phyloP scores from a whole-genome alignment of 2,113 vertebrate species.

The Etheostoma cragini region DNA sequence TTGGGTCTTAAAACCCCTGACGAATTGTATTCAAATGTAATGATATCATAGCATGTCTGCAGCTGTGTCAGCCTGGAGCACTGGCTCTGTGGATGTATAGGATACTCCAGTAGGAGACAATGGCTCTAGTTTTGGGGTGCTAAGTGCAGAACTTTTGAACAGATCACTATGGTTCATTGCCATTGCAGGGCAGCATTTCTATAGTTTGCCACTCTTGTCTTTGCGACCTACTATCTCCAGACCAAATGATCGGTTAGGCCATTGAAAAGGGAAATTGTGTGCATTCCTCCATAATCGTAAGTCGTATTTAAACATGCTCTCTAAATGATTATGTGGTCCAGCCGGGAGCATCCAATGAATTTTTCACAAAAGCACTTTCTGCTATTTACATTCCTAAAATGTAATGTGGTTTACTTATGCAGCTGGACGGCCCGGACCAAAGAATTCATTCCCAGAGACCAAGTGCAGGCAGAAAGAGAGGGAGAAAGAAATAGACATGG shows the following conservation, averaged over 20 bases:
- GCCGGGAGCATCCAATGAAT: constrained; percentile 75
- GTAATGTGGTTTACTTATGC: constrained; percentile 81
- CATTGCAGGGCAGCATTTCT: constrained; percentile 49
- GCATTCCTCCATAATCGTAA: constrained; percentile 80
- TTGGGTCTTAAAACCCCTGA: constrained; percentile 34
- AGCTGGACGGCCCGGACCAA: constrained; percentile 79
- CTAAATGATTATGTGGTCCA: constrained; percentile 82
- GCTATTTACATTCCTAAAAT: constrained; percentile 84
- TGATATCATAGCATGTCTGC: constrained; percentile 36
- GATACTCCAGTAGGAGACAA: constrained; percentile 30
- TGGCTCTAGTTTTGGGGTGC: constrained; percentile 44
- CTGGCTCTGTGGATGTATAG: constrained; percentile 3
- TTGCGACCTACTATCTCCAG: constrained; percentile 72
- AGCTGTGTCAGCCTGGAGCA: constrained; percentile 37
- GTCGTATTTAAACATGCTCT: constrained; percentile 84
- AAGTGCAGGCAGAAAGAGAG: constrained; percentile 50
- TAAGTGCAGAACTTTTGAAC: constrained; percentile 43
- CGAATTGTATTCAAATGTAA: constrained; percentile 21
- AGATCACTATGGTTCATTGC: constrained; percentile 51
- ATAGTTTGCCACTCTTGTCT: constrained; percentile 64
- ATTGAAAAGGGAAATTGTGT: constrained; percentile 77
- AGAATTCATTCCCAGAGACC: constrained; percentile 68
- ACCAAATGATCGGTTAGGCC: constrained; percentile 80
- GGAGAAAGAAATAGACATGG: constrained; percentile 23
- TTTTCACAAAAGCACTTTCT: constrained; percentile 81